These are phyloP conservation scores for Sinhomidia bicolor DNA, from an alignment of 2,888 invertebrate species.

Conservation along the genomic window DNA sequence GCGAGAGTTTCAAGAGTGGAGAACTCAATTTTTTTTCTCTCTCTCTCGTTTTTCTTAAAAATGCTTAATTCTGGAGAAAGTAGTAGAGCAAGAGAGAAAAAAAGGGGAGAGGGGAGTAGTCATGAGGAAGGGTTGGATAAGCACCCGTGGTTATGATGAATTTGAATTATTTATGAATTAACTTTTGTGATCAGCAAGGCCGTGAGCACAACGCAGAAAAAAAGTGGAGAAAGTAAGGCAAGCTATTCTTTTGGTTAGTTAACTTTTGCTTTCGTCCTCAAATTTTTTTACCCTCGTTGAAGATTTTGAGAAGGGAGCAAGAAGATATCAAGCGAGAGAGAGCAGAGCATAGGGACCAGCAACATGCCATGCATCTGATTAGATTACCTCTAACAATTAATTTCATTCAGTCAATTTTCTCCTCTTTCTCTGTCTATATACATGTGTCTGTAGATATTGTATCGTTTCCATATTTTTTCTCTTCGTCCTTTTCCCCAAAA, in stretches of 20 bases:
- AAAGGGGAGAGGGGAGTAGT: too few species aligned
- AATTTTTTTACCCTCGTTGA: not conserved
- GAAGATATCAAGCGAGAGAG: not conserved
- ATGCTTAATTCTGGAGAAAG: too few species aligned
- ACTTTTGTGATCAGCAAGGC: too few species aligned
- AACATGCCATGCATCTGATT: slow-evolving; percentile 35
- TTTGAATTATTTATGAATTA: slow-evolving; percentile 68
- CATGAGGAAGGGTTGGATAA: too few species aligned
- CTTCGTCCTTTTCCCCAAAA: too few species aligned
- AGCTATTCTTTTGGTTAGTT: slow-evolving; percentile 50
- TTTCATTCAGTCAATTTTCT: not conserved
- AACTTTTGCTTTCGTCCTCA: not conserved
- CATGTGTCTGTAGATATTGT: not conserved
- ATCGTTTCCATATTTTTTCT: too few species aligned
- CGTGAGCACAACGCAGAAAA: not conserved
- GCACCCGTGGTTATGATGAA: slow-evolving; percentile 46
- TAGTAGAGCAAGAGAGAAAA: too few species aligned
- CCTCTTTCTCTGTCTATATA: not conserved
- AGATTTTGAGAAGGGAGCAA: not conserved
- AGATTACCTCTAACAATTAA: slow-evolving; percentile 61
- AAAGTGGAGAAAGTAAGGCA: not conserved
- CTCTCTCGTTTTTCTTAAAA: too few species aligned
- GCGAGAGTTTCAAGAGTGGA: too few species aligned
- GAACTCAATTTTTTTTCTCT: too few species aligned
- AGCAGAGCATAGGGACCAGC: not conserved